Evolutionary conservation across 1,140 invertebrate species (phyloP).

Genomic region (Mylabris phalerata): DNA sequence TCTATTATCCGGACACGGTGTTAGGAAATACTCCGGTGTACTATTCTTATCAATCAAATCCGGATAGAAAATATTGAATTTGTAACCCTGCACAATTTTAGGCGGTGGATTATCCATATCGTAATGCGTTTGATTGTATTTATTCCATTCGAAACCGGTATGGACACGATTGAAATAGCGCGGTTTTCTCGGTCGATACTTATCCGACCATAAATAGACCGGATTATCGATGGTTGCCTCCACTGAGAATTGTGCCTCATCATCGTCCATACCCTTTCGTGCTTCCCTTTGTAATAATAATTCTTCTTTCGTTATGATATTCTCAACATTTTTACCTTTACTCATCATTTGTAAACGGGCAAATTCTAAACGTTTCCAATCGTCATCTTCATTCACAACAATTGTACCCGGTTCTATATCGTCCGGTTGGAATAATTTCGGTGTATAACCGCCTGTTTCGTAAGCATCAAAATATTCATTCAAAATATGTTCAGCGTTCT

Average conservation of each 20-base stretch:
- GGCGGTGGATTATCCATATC: slow-evolving; percentile 99
- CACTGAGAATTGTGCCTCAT: slow-evolving; percentile 89
- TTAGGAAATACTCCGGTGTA: slow-evolving; percentile 92
- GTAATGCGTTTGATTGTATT: slow-evolving; percentile 99
- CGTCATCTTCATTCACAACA: slow-evolving; percentile 71
- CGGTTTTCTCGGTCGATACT: slow-evolving; percentile 95
- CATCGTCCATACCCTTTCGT: slow-evolving; percentile 78
- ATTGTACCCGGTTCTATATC: slow-evolving; percentile 79
- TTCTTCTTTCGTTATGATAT: slow-evolving; percentile 51
- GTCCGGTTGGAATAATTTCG: slow-evolving; percentile 57
- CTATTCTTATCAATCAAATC: slow-evolving; percentile 94
- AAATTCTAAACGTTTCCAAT: slow-evolving; percentile 67
- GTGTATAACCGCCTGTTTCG: slow-evolving; percentile 75
- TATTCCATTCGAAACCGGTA: slow-evolving; percentile 99
- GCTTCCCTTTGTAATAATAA: slow-evolving; percentile 69
- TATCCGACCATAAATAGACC: slow-evolving; percentile 94
- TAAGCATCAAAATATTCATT: slow-evolving; percentile 66
- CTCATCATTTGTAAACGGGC: slow-evolving; percentile 57
- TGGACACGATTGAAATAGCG: slow-evolving; percentile 96
- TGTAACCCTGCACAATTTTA: slow-evolving; percentile 99
- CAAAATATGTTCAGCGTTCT: slow-evolving; percentile 46
- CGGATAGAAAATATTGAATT: slow-evolving; percentile 99
- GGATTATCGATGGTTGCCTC: slow-evolving; percentile 81
- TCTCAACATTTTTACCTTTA: slow-evolving; percentile 50
- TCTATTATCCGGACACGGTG: slow-evolving; percentile 81